Conservation (phyloP, 2,113 vertebrate species). For the Salvator merianae region DNA sequence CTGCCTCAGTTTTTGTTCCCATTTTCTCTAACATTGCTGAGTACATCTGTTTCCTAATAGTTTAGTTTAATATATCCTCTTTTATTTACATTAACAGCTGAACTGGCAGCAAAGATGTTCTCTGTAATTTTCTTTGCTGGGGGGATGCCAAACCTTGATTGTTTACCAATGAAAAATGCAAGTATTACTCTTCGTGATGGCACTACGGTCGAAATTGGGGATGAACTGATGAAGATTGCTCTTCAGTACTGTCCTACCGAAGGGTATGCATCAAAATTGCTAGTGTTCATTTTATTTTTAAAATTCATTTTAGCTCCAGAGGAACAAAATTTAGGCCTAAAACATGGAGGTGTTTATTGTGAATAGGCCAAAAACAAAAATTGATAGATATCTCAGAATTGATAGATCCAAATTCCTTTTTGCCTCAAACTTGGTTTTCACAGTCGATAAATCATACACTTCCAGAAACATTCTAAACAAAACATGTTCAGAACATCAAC, state of each 20-base stretch:
- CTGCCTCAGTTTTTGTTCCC: no score
- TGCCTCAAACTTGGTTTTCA: background rate
- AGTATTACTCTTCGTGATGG: conserved; percentile 72
- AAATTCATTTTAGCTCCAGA: background rate
- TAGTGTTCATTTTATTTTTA: background rate
- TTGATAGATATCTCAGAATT: no score
- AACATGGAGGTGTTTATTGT: background rate
- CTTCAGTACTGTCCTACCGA: conserved; percentile 80
- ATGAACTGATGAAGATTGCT: conserved; percentile 76
- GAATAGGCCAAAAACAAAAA: background rate
- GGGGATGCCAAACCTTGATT: conserved; percentile 82
- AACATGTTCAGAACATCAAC: no score
- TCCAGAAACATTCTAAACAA: background rate
- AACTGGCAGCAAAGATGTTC: conserved; percentile 72
- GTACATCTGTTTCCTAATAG: background rate
- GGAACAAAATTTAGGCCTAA: background rate
- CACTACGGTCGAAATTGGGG: conserved; percentile 67
- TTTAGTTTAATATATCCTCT: background rate
- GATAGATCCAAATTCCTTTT: background rate
- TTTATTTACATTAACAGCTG: conserved; percentile 66
- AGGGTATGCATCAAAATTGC: conserved; percentile 64
- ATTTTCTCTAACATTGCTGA: no score
- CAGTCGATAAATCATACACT: background rate
- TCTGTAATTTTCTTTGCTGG: conserved; percentile 83
- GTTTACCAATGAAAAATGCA: conserved; percentile 84